These are phyloP conservation scores for Rhogogaster chlorosoma DNA, from an alignment of 2,888 invertebrate species.

Conservation along the genomic window DNA sequence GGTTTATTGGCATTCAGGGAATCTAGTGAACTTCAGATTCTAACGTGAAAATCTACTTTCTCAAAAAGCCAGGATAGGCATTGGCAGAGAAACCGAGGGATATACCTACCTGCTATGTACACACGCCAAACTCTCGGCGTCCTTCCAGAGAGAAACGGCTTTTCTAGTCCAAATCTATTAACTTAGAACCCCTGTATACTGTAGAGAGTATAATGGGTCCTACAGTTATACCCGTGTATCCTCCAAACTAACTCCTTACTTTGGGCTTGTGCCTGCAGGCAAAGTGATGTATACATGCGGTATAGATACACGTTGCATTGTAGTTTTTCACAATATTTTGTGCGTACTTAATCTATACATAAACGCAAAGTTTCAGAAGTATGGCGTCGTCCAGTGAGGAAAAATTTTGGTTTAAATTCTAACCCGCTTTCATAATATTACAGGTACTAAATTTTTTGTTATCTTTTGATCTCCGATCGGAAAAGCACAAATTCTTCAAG, in stretches of 20 bases:
- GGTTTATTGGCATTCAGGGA: not conserved
- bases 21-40: not conserved
- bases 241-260: slow-evolving; percentile 15
- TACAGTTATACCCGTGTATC: slow-evolving; percentile 11
- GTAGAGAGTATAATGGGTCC: slow-evolving; percentile 63
- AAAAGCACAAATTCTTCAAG: too few species aligned
- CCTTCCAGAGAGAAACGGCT: slow-evolving; percentile 52
- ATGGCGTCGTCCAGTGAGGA: not conserved
- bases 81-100: not conserved
- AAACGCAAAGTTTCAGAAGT: not conserved
- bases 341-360: not conserved
- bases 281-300: not conserved
- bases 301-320: not conserved
- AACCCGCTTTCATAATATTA: too few species aligned
- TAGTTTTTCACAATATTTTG: not conserved
- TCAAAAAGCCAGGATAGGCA: not conserved
- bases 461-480: too few species aligned
- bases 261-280: not conserved
- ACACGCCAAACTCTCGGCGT: not conserved
- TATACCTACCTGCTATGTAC: not conserved
- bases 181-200: slow-evolving; percentile 61
- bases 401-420: too few species aligned
- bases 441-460: too few species aligned
- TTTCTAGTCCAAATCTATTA: slow-evolving; percentile 67
- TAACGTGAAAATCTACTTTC: not conserved